Base-by-base conservation (phyloP, 2,888 invertebrate species). In the Fabriciana adippe region DNA sequence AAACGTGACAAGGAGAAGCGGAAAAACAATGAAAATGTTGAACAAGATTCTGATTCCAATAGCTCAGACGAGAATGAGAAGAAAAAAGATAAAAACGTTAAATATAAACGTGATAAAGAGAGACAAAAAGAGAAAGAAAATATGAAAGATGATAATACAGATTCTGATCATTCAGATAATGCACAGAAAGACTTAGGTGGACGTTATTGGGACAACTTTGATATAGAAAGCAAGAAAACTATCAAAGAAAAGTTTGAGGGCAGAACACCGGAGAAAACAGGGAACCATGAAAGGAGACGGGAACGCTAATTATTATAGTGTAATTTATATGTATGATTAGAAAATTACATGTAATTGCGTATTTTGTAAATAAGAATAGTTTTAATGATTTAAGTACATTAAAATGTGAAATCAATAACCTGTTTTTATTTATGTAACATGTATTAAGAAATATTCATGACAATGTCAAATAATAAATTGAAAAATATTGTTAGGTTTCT, bases 141-240 rank as follows among this genome's bases (percentile, higher is more conserved):
- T 21, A 51, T 45, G 14, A 45, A 60, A 6, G 50, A 50, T 13
- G 35, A 11, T 11, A 11, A 8, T 41, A 8, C 35, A 41, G 21
- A 57, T 45, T 57, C 21, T 15, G 57, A 47, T 16, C 35, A 18
- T n/a, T 21, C 57, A 15, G 57, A 47, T 21, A 14, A n/a, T 8
- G 57, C 21, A 26, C 57, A 71, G 15, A 72, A 70, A 18, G 69
- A 71, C 26, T 60, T 68, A 18, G 66, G 67, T 35, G 74, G 75
- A 14, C 72, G 78, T 35, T 78, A 78, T 62, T 75, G 79, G 76
- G 79, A 82, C 51, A 79, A 73, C 47, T 83, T 81, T 76, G 81
- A 86, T 71, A 79, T 83, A 66, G 73, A 75, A 72, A 71, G n/a
- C 35, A 59, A 47, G 26, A 47, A 26, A n/a, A 13, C 4, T 1